A percentile compares a stretch with the other conserved stretches of the same genome.
phyloP scores from a whole-genome alignment of 2,888 invertebrate genomes.

The Empis livida region DNA sequence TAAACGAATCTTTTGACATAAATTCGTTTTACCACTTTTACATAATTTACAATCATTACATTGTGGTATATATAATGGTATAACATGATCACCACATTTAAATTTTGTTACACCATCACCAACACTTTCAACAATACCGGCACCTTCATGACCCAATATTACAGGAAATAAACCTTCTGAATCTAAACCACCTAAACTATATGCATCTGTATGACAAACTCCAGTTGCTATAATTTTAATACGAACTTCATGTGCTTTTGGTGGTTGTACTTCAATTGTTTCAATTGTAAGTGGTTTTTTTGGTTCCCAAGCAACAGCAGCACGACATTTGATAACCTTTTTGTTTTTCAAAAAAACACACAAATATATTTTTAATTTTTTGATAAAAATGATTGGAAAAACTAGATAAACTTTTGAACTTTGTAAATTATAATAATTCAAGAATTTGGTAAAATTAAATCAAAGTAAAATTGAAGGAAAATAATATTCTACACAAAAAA shows the following conservation, averaged over 20 bases:
- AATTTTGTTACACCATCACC: slow-evolving; percentile 84
- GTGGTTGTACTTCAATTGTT: slow-evolving; percentile 86
- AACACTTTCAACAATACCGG: slow-evolving; percentile 92
- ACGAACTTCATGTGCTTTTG: slow-evolving; percentile 84
- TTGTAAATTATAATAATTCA: too few relatives aligned
- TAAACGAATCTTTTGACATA: slow-evolving; percentile 82
- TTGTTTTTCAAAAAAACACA: too few relatives aligned
- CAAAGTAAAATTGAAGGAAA: too few relatives aligned
- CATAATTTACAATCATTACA: slow-evolving; percentile 96
- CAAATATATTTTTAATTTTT: too few relatives aligned
- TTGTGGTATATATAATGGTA: slow-evolving; percentile 93
- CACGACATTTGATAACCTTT: slow-evolving; percentile 77
- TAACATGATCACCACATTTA: slow-evolving; percentile 88
- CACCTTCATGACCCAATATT: slow-evolving; percentile 92
- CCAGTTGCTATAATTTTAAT: slow-evolving; percentile 67
- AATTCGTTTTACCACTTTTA: slow-evolving; percentile 86
- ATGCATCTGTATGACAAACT: slow-evolving; percentile 87
- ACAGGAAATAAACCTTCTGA: slow-evolving; percentile 88
- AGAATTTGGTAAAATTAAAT: too few relatives aligned
- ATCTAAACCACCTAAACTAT: slow-evolving; percentile 76
- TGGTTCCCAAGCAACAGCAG: slow-evolving; percentile 94
- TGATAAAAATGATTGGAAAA: too few relatives aligned
- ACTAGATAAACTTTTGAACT: too few relatives aligned
- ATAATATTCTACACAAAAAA: too few relatives aligned
- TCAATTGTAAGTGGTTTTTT: slow-evolving; percentile 82